Evolutionary conservation across 2,888 invertebrate genomes (phyloP).

Genomic region (Ichneumon xanthorius): DNA sequence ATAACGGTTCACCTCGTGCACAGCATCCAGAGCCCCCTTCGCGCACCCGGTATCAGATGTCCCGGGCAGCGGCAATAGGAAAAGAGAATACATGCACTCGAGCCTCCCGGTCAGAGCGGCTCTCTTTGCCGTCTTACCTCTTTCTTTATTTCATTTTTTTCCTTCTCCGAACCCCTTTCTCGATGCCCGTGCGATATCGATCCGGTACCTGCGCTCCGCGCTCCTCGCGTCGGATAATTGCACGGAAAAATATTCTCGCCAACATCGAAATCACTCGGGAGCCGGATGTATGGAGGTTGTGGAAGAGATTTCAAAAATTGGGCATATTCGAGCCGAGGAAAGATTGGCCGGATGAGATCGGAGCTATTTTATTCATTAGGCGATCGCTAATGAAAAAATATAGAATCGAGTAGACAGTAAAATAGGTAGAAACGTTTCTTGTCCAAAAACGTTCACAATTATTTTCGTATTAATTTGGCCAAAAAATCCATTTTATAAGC

Average conservation of each 20-base stretch:
- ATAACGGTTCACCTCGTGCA: slow-evolving; percentile 79
- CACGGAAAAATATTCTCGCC: not conserved
- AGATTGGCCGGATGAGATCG: too few relatives aligned
- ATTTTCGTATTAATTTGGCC: too few relatives aligned
- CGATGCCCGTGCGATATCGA: slow-evolving; percentile 28
- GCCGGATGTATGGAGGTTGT: not conserved
- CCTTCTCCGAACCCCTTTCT: not conserved
- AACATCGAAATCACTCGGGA: not conserved
- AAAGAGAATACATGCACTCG: slow-evolving; percentile 50
- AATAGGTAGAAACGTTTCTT: too few relatives aligned
- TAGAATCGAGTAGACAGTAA: too few relatives aligned
- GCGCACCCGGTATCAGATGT: slow-evolving; percentile 61
- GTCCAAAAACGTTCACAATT: too few relatives aligned
- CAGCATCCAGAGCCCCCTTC: slow-evolving; percentile 69
- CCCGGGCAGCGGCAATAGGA: slow-evolving; percentile 44
- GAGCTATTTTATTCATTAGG: too few relatives aligned
- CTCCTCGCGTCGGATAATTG: slow-evolving; percentile 17
- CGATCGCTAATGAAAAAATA: too few relatives aligned
- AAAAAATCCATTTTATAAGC: too few relatives aligned
- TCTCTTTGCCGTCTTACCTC: slow-evolving; percentile 25
- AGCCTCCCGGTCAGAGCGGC: slow-evolving; percentile 17
- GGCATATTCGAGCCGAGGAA: too few relatives aligned
- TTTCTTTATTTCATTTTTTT: slow-evolving; percentile 4
- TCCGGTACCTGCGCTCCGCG: slow-evolving; percentile 11
- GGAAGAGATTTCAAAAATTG: not conserved